Conservation (phyloP, 1,140 invertebrate genomes). For the Drosophila arizonae region DNA sequence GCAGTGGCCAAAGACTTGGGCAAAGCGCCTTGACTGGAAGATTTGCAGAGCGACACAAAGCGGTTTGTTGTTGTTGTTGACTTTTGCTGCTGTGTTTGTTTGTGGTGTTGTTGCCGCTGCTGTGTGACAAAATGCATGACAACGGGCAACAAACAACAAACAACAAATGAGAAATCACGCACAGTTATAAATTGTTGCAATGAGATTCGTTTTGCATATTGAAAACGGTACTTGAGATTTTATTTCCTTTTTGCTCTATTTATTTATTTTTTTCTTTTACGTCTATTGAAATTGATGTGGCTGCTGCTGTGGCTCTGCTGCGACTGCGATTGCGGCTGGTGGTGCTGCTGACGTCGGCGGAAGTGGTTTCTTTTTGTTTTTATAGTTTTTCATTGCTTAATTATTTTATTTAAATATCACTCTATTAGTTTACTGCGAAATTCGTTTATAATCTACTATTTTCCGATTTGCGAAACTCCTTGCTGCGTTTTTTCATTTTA, state of each 20-base stretch:
- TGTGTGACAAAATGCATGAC: slow-evolving; percentile 79
- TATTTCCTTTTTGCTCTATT: neutral
- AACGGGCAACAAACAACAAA: slow-evolving; percentile 56
- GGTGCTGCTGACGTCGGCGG: slow-evolving; percentile 61
- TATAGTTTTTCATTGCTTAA: slow-evolving; percentile 47
- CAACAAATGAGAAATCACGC: slow-evolving; percentile 24
- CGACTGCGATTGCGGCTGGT: slow-evolving; percentile 13
- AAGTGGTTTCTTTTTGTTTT: slow-evolving; percentile 64
- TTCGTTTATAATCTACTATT: slow-evolving; percentile 55
- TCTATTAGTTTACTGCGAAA: slow-evolving; percentile 51
- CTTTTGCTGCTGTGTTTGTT: slow-evolving; percentile 46
- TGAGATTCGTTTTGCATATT: slow-evolving; percentile 45
- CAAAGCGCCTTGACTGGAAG: slow-evolving; percentile 68
- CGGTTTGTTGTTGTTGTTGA: slow-evolving; percentile 34
- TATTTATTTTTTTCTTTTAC: slow-evolving; percentile 1
- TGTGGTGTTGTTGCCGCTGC: slow-evolving; percentile 61
- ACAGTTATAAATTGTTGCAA: slow-evolving; percentile 36
- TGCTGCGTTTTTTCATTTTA: slow-evolving; percentile 30
- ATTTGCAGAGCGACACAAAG: slow-evolving; percentile 61
- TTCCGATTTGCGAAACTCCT: slow-evolving; percentile 34
- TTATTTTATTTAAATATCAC: slow-evolving; percentile 41
- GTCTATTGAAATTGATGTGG: slow-evolving; percentile 37
- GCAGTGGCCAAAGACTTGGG: slow-evolving; percentile 73
- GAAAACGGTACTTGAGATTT: slow-evolving; percentile 23
- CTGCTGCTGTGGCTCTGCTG: slow-evolving; percentile 27